Evolutionary conservation across 2,888 invertebrate species (phyloP).

Genomic region (Trichacis sp.): DNA sequence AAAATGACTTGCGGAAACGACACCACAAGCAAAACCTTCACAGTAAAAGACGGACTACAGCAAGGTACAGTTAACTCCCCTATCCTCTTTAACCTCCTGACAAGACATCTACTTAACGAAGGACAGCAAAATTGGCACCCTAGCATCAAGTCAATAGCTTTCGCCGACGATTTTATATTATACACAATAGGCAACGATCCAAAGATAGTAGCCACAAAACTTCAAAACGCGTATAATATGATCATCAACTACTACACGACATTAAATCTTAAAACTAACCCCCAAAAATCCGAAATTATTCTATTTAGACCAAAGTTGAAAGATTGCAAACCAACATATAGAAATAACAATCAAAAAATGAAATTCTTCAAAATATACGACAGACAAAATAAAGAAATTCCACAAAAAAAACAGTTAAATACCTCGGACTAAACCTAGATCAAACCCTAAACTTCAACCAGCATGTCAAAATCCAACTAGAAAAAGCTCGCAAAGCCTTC

Average conservation of each 20-base stretch:
- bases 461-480: too few species aligned
- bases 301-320: conserved; percentile 20
- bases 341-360: too few species aligned
- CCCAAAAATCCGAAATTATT: conserved; percentile 18
- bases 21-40: not conserved
- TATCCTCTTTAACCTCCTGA: conserved; percentile 34
- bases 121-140: conserved; percentile 25
- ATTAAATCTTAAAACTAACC: conserved; percentile 18
- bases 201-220: too few species aligned
- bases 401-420: too few species aligned
- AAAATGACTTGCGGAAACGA: not conserved
- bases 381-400: too few species aligned
- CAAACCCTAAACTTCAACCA: too few species aligned
- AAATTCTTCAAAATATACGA: too few species aligned
- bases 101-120: conserved; percentile 19
- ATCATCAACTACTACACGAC: too few species aligned
- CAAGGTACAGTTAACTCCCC: conserved; percentile 41
- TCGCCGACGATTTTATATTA: conserved; percentile 35
- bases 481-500: conserved; percentile 30
- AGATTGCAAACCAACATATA: too few species aligned
- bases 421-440: too few species aligned
- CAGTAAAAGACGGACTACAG: conserved; percentile 30
- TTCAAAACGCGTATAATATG: too few species aligned
- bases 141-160: conserved; percentile 17
- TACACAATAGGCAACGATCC: conserved; percentile 8